Conservation (phyloP, 1,140 invertebrate species). For the Panulirus ornatus region DNA sequence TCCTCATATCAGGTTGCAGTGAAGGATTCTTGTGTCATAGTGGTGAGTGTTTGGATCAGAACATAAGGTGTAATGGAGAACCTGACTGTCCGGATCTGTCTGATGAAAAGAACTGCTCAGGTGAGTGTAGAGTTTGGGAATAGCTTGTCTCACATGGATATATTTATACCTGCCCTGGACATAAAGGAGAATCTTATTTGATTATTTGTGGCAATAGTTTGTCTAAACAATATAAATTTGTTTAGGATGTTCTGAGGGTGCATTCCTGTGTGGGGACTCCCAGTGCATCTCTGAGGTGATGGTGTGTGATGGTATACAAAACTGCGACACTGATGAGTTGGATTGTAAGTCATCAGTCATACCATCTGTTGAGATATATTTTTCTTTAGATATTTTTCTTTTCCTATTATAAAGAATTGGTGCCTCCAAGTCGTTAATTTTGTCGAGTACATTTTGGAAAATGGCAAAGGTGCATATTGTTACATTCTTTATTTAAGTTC, state of each 20-base stretch:
- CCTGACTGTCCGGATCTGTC: conserved; percentile 80
- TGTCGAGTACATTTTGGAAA: conserved; percentile 77
- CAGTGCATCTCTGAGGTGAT: conserved; percentile 90
- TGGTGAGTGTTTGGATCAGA: conserved; percentile 78
- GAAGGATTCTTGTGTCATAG: conserved; percentile 77
- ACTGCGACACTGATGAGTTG: conserved; percentile 94
- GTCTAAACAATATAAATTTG: background rate
- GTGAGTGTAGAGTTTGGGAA: conserved; percentile 14
- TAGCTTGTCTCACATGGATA: background rate
- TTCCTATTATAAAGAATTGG: too few relatives aligned
- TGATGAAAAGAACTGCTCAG: conserved; percentile 81
- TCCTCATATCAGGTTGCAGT: conserved; percentile 20
- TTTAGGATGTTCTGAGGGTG: conserved; percentile 36
- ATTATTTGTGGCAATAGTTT: background rate
- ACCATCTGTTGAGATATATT: too few relatives aligned
- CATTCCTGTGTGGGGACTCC: conserved; percentile 86
- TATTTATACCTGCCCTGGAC: background rate
- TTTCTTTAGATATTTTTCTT: too few relatives aligned
- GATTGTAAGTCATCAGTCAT: conserved; percentile 83
- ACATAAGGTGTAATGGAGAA: conserved; percentile 81
- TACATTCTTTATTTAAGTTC: conserved; percentile 73
- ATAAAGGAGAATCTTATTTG: background rate
- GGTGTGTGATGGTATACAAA: conserved; percentile 89
- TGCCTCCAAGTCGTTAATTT: conserved; percentile 29
- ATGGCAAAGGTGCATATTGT: background rate